Evolutionary conservation across 2,888 invertebrate genomes (phyloP).

Genomic region (Prosapia bicincta): DNA sequence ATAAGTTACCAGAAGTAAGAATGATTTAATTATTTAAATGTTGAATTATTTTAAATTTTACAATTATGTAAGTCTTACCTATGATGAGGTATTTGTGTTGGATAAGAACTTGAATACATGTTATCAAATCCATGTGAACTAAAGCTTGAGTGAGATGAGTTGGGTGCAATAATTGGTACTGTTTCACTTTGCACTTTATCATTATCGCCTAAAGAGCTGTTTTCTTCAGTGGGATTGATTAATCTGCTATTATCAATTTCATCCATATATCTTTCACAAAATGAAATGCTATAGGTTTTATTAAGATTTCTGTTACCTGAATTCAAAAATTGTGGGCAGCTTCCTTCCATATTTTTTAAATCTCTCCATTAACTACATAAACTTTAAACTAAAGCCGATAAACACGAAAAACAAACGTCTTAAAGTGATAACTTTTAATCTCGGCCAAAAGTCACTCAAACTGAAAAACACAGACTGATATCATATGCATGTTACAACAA

Average conservation of each 20-base stretch:
- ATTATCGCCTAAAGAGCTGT: background rate
- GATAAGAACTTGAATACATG: background rate
- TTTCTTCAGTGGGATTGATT: background rate
- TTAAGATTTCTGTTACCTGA: background rate
- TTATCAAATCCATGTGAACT: too few species aligned
- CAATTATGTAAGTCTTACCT: background rate
- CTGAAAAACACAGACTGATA: too few species aligned
- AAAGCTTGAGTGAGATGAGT: too few species aligned
- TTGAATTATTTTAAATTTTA: too few species aligned
- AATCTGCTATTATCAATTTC: background rate
- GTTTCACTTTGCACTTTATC: background rate
- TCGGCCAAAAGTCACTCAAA: too few species aligned
- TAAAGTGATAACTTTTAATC: too few species aligned
- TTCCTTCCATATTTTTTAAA: background rate
- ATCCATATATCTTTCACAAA: conserved; percentile 31
- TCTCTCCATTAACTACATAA: too few species aligned
- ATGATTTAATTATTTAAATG: too few species aligned
- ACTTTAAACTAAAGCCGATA: too few species aligned
- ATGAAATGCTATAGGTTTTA: conserved; percentile 33
- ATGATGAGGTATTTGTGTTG: background rate
- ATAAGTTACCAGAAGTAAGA: too few species aligned
- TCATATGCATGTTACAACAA: too few species aligned
- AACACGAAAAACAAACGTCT: too few species aligned
- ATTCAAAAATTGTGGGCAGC: background rate
- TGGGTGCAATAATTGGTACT: background rate